phyloP scores from a whole-genome alignment of 1,140 invertebrate genomes.

The Drosophila oshimai region DNA sequence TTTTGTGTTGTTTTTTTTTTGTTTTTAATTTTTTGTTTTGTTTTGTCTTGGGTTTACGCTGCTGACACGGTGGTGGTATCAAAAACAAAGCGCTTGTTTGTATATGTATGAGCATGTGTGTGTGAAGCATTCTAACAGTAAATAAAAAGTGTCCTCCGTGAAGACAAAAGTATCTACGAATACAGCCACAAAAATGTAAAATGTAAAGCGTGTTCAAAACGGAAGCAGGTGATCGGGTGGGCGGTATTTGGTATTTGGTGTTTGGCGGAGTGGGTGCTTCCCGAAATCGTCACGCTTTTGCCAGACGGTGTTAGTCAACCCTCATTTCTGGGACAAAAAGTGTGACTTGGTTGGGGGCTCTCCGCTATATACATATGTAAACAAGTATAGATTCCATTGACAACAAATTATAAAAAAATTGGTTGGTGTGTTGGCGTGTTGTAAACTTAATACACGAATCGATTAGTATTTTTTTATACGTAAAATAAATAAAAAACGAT shows the following conservation, averaged over 20 bases:
- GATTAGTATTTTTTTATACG: constrained; percentile 74
- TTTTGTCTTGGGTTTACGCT: too few relatives aligned
- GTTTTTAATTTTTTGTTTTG: neutral
- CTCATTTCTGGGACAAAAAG: neutral
- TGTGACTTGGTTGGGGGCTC: neutral
- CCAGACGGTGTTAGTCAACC: constrained; percentile 1
- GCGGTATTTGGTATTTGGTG: neutral
- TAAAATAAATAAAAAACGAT: constrained; percentile 44
- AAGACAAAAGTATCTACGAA: constrained; percentile 36
- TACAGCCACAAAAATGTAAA: constrained; percentile 42
- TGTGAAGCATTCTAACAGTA: constrained; percentile 40
- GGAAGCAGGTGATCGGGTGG: constrained; percentile 21
- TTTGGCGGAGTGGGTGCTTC: neutral
- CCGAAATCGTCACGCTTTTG: constrained; percentile 3
- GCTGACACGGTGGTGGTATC: neutral
- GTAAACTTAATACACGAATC: constrained; percentile 79
- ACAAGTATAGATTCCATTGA: constrained; percentile 16
- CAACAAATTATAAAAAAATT: constrained; percentile 48
- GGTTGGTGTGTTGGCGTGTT: constrained; percentile 35
- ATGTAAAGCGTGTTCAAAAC: constrained; percentile 38
- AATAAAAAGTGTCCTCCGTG: constrained; percentile 18
- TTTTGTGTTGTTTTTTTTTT: neutral
- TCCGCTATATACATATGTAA: constrained; percentile 5
- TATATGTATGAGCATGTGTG: constrained; percentile 13
- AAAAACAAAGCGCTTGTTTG: constrained; percentile 17